Conservation (phyloP, 2,888 invertebrate genomes). For the Dyspetes luteomarginatus region DNA sequence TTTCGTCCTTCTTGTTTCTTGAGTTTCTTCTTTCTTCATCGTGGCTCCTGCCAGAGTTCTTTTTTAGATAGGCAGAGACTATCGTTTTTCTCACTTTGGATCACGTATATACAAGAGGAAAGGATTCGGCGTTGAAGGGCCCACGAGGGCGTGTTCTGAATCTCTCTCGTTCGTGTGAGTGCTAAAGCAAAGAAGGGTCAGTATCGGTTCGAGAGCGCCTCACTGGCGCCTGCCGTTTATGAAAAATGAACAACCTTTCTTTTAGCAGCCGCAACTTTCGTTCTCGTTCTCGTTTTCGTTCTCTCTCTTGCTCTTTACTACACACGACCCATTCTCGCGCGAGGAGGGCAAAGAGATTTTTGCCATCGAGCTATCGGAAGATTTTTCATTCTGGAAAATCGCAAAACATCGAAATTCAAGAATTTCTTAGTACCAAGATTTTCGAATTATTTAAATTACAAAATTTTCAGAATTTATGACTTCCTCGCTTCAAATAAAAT, state of each 20-base stretch:
- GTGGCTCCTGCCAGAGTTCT: too few species aligned
- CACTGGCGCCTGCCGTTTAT: conserved; percentile 77
- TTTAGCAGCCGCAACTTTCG: conserved; percentile 61
- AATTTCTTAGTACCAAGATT: neutral
- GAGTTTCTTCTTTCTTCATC: neutral
- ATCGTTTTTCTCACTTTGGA: conserved; percentile 50
- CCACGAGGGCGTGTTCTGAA: conserved; percentile 62
- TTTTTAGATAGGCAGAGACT: too few species aligned
- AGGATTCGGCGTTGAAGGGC: conserved; percentile 58
- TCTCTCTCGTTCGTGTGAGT: conserved; percentile 41
- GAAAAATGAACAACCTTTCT: conserved; percentile 78
- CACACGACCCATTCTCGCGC: conserved; percentile 26
- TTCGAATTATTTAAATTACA: neutral
- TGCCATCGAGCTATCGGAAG: conserved; percentile 13
- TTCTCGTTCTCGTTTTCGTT: conserved; percentile 21
- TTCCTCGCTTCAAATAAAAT: too few species aligned
- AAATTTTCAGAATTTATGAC: too few species aligned
- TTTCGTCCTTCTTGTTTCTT: neutral
- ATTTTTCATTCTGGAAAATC: too few species aligned
- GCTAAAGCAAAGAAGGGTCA: conserved; percentile 30
- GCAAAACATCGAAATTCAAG: neutral
- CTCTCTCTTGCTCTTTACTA: neutral
- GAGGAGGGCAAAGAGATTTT: conserved; percentile 2
- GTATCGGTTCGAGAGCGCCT: conserved; percentile 69
- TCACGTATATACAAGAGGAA: conserved; percentile 63